Percentiles rank a stretch among this genome's conserved stretches.
These are phyloP conservation scores for Mesoligia furuncula DNA, from an alignment of 2,888 invertebrate species.

Conservation along the genomic window DNA sequence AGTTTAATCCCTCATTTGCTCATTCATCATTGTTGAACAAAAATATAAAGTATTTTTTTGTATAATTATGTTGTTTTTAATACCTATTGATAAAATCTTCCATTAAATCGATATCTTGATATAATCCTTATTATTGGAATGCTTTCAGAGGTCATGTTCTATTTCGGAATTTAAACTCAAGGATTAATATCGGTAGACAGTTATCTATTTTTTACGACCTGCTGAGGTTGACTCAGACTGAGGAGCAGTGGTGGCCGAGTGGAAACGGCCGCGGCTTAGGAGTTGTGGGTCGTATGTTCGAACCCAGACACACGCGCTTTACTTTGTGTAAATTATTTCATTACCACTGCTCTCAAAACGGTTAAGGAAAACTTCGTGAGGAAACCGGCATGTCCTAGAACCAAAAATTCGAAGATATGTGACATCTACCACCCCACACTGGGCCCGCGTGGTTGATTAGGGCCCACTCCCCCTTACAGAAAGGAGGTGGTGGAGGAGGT, in stretches of 20 bases:
- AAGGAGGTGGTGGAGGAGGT: too few relatives aligned
- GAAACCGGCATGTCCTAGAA: too few relatives aligned
- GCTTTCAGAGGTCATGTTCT: not conserved
- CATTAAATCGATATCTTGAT: slow-evolving; percentile 16
- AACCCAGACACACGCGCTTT: too few relatives aligned
- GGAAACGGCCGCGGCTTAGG: not conserved
- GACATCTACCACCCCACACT: too few relatives aligned
- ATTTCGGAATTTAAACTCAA: slow-evolving; percentile 5
- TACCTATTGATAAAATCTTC: slow-evolving; percentile 23
- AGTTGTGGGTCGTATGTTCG: not conserved
- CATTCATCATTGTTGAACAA: not conserved
- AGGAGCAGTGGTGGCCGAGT: not conserved
- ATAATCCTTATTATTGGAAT: slow-evolving; percentile 15
- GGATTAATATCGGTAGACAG: not conserved
- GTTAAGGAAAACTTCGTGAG: too few relatives aligned
- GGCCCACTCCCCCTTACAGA: too few relatives aligned
- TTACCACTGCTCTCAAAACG: too few relatives aligned
- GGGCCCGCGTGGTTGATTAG: too few relatives aligned
- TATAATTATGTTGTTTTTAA: too few relatives aligned
- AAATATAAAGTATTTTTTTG: not conserved
- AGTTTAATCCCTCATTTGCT: not conserved
- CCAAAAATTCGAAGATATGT: too few relatives aligned
- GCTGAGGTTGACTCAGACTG: not conserved
- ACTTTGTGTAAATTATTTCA: too few relatives aligned
- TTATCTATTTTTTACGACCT: not conserved